These are phyloP conservation scores for Vanacampus margaritifer DNA, from an alignment of 2,113 vertebrate genomes.

Conservation along the genomic window DNA sequence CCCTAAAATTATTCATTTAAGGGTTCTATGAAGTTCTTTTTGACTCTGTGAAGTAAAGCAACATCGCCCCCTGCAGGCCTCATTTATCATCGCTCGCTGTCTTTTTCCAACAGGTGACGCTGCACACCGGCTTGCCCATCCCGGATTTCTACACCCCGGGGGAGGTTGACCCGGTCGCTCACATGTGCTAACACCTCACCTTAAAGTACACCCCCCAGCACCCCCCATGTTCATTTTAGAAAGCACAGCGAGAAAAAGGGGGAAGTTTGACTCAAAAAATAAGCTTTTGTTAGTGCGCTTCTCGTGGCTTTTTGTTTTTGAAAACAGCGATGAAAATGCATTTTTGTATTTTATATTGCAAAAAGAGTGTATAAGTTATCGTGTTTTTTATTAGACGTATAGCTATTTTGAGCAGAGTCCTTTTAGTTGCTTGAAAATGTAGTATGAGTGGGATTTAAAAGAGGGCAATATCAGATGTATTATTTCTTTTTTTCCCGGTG, in stretches of 20 bases:
- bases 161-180: slow-evolving; percentile 73
- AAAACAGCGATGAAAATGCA: neutral
- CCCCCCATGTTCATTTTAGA: neutral
- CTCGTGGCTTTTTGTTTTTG: neutral
- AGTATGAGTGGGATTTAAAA: neutral
- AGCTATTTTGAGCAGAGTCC: neutral
- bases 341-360: neutral
- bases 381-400: neutral
- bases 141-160: slow-evolving; percentile 89
- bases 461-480: neutral
- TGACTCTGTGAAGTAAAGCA: neutral
- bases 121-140: slow-evolving; percentile 91
- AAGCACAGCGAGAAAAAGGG: neutral
- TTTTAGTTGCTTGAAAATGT: neutral
- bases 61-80: slow-evolving; percentile 52
- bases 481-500: neutral
- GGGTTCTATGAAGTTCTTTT: no score
- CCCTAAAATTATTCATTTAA: no score
- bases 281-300: neutral
- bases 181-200: slow-evolving; percentile 64
- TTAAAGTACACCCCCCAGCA: neutral
- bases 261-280: neutral
- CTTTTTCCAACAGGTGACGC: slow-evolving; percentile 80
- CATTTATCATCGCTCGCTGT: neutral
- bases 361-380: neutral